Evolutionary conservation across 1,140 invertebrate species (phyloP).

Genomic region (Potamilus streckersoni): DNA sequence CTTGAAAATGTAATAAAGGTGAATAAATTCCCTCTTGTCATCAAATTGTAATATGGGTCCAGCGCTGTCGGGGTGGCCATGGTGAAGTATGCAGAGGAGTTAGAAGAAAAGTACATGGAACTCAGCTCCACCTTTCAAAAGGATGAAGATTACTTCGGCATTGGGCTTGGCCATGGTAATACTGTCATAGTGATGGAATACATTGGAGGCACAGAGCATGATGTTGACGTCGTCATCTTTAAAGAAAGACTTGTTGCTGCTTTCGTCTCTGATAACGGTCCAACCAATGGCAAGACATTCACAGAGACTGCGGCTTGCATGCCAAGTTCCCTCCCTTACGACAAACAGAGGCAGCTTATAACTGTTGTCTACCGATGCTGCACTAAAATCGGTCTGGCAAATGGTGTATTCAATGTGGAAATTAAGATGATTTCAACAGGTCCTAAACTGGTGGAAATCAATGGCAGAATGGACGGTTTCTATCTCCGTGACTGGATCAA

Average conservation of each 20-base stretch:
- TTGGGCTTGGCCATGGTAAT: conserved; percentile 43
- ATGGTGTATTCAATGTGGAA: conserved; percentile 51
- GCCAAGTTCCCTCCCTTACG: conserved; percentile 36
- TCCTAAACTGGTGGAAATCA: conserved; percentile 51
- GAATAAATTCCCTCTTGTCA: conserved; percentile 29
- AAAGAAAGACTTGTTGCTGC: conserved; percentile 25
- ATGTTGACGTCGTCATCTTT: conserved; percentile 45
- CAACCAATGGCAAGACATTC: conserved; percentile 33
- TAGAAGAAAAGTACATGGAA: conserved; percentile 15
- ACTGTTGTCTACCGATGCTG: conserved; percentile 49
- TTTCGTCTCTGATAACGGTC: conserved; percentile 47
- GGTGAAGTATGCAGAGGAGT: conserved; percentile 32
- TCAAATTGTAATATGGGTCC: conserved; percentile 50
- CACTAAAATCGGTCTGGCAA: conserved; percentile 40
- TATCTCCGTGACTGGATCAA: conserved; percentile 50
- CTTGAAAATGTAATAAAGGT: conserved; percentile 3
- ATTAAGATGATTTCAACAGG: conserved; percentile 47
- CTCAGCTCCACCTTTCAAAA: conserved; percentile 19
- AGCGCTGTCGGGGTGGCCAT: conserved; percentile 45
- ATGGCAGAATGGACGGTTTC: conserved; percentile 51
- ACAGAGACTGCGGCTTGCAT: conserved; percentile 37
- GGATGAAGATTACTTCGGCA: conserved; percentile 39
- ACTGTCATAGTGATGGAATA: conserved; percentile 41
- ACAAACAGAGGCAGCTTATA: conserved; percentile 39
- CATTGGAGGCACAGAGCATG: conserved; percentile 44